phyloP scores from a whole-genome alignment of 2,888 invertebrate species.

The Flexamia atlantica region DNA sequence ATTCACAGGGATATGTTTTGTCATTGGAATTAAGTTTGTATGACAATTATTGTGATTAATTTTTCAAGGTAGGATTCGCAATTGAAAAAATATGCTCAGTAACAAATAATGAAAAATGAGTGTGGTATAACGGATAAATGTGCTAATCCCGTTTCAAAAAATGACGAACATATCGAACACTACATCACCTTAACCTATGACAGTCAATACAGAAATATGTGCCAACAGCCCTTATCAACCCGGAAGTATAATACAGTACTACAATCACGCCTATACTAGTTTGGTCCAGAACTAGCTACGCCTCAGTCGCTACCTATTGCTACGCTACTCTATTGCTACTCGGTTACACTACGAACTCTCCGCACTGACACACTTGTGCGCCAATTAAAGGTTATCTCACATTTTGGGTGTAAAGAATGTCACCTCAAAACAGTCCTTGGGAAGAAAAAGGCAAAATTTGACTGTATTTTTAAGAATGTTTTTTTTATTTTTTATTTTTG shows the following conservation, averaged over 20 bases:
- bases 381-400: neutral
- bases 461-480: too few species aligned
- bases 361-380: constrained; percentile 30
- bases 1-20: constrained; percentile 16
- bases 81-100: neutral
- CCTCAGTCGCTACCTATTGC: constrained; percentile 16
- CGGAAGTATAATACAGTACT: constrained; percentile 33
- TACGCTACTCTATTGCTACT: constrained; percentile 23
- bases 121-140: neutral
- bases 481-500: too few species aligned
- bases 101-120: neutral
- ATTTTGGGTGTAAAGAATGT: neutral
- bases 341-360: neutral
- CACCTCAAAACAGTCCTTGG: neutral
- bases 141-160: neutral
- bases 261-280: constrained; percentile 1
- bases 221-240: constrained; percentile 9
- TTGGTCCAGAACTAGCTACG: constrained; percentile 37
- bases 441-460: neutral
- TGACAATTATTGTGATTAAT: neutral
- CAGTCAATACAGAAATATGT: constrained; percentile 28
- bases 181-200: neutral
- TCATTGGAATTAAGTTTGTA: neutral
- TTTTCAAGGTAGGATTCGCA: neutral
- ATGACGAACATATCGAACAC: neutral